These are phyloP conservation scores for Dicaeum eximium DNA, from an alignment of 2,113 vertebrate genomes.

Conservation along the genomic window DNA sequence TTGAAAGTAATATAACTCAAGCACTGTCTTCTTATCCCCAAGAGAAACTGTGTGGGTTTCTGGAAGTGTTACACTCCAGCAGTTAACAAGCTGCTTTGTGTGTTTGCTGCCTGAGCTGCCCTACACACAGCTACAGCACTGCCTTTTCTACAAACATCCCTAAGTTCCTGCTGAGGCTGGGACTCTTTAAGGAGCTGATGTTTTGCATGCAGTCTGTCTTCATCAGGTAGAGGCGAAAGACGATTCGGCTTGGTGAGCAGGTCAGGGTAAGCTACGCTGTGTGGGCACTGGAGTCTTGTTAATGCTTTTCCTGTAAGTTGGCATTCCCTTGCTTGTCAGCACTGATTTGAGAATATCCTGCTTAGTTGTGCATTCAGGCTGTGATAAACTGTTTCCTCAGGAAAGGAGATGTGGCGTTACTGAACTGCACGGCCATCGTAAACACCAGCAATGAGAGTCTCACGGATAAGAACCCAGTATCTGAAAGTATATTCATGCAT, in stretches of 20 bases:
- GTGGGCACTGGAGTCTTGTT: not conserved
- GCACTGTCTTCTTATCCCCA: not conserved
- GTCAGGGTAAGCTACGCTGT: rapidly evolving
- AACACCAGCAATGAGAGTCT: constrained; percentile 96
- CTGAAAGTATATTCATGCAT: constrained; percentile 86
- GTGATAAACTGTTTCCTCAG: constrained; percentile 66
- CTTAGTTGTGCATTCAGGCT: not conserved
- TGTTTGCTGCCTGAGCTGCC: not conserved
- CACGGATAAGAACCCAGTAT: constrained; percentile 91
- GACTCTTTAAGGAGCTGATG: not conserved
- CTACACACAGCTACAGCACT: rapidly evolving
- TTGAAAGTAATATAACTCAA: not conserved
- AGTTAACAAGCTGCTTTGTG: not conserved
- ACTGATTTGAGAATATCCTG: not conserved
- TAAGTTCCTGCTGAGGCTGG: not conserved
- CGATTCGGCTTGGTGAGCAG: not conserved
- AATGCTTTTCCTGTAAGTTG: not conserved
- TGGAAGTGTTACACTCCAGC: rapidly evolving
- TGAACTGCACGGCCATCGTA: constrained; percentile 93
- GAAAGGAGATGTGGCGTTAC: constrained; percentile 85
- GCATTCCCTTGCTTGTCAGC: not conserved
- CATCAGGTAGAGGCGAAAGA: not conserved
- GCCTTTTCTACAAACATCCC: not conserved
- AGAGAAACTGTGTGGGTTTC: not conserved
- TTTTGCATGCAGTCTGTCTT: not conserved